Base-by-base conservation (phyloP, 64 coral and sea anemone species). In the Acropora yongei region DNA sequence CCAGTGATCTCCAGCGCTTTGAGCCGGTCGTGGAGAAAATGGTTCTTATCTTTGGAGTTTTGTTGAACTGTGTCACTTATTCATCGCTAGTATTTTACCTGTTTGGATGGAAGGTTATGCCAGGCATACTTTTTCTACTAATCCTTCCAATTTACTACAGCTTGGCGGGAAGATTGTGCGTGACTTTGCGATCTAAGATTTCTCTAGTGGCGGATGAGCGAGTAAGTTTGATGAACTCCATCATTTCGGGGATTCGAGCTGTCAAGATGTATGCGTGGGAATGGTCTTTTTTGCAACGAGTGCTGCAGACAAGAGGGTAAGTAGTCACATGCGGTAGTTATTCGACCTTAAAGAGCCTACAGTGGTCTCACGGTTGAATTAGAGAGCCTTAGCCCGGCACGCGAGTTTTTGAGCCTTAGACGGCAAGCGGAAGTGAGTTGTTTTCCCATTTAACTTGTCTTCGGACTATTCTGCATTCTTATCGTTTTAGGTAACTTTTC, bases 191-290 rank as follows among this genome's bases (percentile, higher is more conserved):
- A 81, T 14, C 92, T 39, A 88, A 89, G 51, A 96, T 92, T 53
- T 89, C 94, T 18, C 81, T 51, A 55, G 88, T 95, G 30, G 91
- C 94, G 50, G 94, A 95, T 78, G 73, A 49, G 14, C 87, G 94
- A 77, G 67, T 95, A 17, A 78, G 78, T 7, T 74, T 95, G 3
- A 95, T 95, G 75, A 83, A 86, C 9, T 86, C 94, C n/a, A 75
- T 95, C 20, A 85, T 95, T 12, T 78, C 58, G 68, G 94, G 94
- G 18, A 95, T 95, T 72, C 80, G 88, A 55, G 20, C 94, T 7
- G 84, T 95, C 44, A 95, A 95, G 18, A 95, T 95, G 94, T 92
- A 95, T 40, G 84, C 94, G 0, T 95, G 94, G 94, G 94, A 96
- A 46, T 79, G 71, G 90, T 72, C 94, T 4, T 96, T 96, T 82